Conservation (phyloP, 2,797 vertebrate species). For the Phrynocephalus vlangalii region DNA sequence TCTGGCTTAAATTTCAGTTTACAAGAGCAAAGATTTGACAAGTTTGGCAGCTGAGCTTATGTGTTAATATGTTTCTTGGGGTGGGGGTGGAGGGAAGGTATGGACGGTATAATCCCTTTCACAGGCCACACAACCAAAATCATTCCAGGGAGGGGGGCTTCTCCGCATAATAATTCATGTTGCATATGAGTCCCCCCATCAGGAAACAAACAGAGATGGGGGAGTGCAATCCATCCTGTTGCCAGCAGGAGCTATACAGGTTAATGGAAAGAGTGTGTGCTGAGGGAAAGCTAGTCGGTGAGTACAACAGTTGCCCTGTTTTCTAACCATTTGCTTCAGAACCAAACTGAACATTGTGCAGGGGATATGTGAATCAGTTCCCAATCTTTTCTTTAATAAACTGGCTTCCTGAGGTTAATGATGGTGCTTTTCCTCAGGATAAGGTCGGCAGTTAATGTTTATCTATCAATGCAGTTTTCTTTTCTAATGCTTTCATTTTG, state of each 20-base stretch:
- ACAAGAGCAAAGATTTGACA: slow-evolving; percentile 73
- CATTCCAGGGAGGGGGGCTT: slow-evolving; percentile 60
- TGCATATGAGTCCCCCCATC: slow-evolving; percentile 57
- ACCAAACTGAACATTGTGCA: neutral
- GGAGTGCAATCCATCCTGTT: slow-evolving; percentile 40
- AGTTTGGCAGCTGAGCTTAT: slow-evolving; percentile 69
- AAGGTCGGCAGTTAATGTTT: too few species aligned
- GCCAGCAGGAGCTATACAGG: slow-evolving; percentile 35
- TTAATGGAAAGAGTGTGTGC: neutral
- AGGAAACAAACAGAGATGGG: slow-evolving; percentile 32
- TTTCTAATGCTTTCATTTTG: neutral
- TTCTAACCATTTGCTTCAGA: neutral
- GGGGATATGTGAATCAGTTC: too few species aligned
- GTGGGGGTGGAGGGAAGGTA: slow-evolving; percentile 52
- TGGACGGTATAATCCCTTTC: slow-evolving; percentile 74
- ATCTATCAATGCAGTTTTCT: neutral
- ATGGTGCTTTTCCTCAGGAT: neutral
- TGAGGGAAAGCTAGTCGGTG: neutral
- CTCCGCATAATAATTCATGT: slow-evolving; percentile 55
- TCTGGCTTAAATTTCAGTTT: slow-evolving; percentile 70
- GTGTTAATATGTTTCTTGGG: slow-evolving; percentile 65
- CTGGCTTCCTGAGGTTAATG: neutral
- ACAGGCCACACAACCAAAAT: slow-evolving; percentile 72
- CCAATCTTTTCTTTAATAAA: neutral
- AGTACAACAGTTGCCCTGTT: neutral